These are phyloP conservation scores for Zaprionus taronus DNA, from an alignment of 1,140 invertebrate genomes.

Conservation along the genomic window DNA sequence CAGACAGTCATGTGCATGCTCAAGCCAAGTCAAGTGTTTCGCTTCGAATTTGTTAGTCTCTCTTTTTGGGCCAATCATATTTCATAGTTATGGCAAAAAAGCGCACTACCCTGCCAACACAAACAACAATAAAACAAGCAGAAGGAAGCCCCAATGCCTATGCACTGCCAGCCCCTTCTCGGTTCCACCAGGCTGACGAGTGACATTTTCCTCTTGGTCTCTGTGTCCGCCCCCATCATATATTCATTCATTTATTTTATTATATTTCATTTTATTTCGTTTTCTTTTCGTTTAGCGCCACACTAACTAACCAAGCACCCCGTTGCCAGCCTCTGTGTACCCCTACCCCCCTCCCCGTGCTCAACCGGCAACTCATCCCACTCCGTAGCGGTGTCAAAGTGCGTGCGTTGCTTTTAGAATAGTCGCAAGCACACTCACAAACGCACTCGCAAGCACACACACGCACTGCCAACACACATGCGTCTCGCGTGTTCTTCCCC, in stretches of 20 bases:
- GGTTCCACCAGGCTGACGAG: slow-evolving; percentile 51
- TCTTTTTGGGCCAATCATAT: slow-evolving; percentile 47
- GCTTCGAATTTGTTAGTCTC: slow-evolving; percentile 15
- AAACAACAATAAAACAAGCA: slow-evolving; percentile 41
- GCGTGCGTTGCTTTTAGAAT: slow-evolving; percentile 61
- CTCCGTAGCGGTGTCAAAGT: slow-evolving; percentile 55
- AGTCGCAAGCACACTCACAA: slow-evolving; percentile 6
- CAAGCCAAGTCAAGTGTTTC: slow-evolving; percentile 25
- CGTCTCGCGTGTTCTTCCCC: slow-evolving; percentile 22
- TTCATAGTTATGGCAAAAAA: slow-evolving; percentile 47
- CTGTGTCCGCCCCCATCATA: slow-evolving; percentile 29
- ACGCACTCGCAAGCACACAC: neutral
- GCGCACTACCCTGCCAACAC: slow-evolving; percentile 42
- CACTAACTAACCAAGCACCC: slow-evolving; percentile 52
- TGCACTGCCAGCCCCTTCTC: slow-evolving; percentile 58
- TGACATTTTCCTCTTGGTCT: slow-evolving; percentile 58
- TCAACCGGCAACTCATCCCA: slow-evolving; percentile 2
- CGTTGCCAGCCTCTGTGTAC: neutral
- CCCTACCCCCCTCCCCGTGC: neutral
- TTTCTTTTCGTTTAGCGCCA: slow-evolving; percentile 67
- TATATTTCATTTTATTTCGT: slow-evolving; percentile 12
- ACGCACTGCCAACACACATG: slow-evolving; percentile 1
- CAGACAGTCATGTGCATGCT: slow-evolving; percentile 42
- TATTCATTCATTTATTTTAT: slow-evolving; percentile 78
- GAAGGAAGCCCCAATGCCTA: slow-evolving; percentile 26